These are phyloP conservation scores for Sicus ferrugineus DNA, from an alignment of 2,888 invertebrate genomes.

Conservation along the genomic window DNA sequence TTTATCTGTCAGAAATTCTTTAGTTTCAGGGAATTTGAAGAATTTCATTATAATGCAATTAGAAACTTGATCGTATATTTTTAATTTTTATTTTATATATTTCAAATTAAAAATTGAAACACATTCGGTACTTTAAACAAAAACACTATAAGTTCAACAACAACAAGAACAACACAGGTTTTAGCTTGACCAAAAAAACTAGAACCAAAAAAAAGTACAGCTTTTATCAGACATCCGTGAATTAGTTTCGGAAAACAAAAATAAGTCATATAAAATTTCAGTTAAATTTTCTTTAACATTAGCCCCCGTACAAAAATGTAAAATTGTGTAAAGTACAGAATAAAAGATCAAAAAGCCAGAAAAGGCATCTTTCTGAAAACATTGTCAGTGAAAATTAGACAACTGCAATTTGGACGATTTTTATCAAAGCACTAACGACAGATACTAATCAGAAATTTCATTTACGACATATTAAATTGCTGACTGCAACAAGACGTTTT, in stretches of 20 bases:
- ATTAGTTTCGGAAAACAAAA: neutral
- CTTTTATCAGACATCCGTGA: neutral
- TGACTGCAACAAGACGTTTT: no score
- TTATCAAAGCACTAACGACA: no score
- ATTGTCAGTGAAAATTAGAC: no score
- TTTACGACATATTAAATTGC: no score
- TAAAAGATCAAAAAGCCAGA: slow-evolving; percentile 22
- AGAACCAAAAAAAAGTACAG: neutral
- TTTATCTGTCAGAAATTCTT: no score
- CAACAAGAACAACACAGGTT: no score
- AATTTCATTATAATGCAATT: no score
- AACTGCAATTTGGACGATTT: no score
- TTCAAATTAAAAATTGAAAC: slow-evolving; percentile 9
- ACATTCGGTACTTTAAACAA: slow-evolving; percentile 28
- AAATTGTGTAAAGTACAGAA: slow-evolving; percentile 27
- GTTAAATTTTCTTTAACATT: neutral
- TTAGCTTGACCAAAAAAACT: neutral
- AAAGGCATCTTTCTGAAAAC: no score
- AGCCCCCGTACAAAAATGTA: neutral
- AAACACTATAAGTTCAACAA: no score
- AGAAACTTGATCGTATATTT: neutral
- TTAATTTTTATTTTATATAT: neutral
- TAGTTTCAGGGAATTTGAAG: no score
- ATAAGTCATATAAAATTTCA: neutral
- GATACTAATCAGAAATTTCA: no score